phyloP scores from a whole-genome alignment of 2,797 vertebrate genomes.

The Pipistrellus pipistrellus region DNA sequence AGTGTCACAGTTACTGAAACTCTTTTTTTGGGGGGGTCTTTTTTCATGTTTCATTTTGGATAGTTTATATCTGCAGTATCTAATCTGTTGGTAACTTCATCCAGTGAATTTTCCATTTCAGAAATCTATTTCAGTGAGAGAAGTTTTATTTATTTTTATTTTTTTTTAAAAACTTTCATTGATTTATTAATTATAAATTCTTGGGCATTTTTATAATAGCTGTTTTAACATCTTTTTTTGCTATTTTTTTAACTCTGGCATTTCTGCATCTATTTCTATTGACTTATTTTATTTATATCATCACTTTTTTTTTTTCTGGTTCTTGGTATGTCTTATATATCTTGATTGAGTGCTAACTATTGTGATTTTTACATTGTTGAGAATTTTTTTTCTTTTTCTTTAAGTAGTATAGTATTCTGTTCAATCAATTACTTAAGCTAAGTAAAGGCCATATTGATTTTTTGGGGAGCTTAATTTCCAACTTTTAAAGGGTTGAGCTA shows the following conservation, averaged over 20 bases:
- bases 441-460: not conserved
- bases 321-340: not conserved
- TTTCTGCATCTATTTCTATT: not conserved
- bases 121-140: not conserved
- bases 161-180: not conserved
- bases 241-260: not conserved
- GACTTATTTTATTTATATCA: not conserved
- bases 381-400: not conserved
- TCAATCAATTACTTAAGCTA: not conserved
- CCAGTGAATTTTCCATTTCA: conserved; percentile 6
- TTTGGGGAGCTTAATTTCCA: not conserved
- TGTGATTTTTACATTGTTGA: not conserved
- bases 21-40: not conserved
- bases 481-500: not conserved
- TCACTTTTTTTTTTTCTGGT: not conserved
- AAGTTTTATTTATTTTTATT: conserved; percentile 12
- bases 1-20: not conserved
- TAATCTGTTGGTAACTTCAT: not conserved
- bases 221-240: not conserved
- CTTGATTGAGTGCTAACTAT: not conserved
- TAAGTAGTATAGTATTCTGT: not conserved
- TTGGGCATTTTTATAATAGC: not conserved
- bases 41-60: not conserved
- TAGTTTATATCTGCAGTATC: not conserved
- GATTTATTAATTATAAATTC: conserved; percentile 24